Evolutionary conservation across 2,113 vertebrate genomes (phyloP).

Genomic region (Vombatus ursinus): DNA sequence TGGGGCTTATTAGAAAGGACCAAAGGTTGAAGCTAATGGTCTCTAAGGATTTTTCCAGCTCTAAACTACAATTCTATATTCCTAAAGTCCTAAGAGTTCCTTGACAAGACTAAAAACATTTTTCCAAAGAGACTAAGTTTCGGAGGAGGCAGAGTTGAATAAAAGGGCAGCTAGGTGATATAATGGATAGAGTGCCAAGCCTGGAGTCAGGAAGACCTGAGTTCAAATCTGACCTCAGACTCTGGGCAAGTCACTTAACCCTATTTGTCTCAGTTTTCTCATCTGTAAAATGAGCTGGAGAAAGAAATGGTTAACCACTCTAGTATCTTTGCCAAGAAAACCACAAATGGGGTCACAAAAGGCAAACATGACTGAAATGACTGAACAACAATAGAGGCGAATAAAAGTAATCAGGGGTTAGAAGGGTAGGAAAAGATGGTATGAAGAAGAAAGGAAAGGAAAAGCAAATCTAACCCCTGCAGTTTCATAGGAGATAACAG

Average conservation of each 20-base stretch:
- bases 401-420: background rate
- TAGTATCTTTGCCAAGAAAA: background rate
- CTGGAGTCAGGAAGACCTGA: background rate
- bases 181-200: background rate
- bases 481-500: background rate
- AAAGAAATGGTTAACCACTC: background rate
- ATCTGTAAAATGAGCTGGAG: background rate
- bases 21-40: background rate
- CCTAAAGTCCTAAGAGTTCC: background rate
- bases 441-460: background rate
- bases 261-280: background rate
- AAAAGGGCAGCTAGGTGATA: background rate
- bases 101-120: background rate
- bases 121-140: background rate
- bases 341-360: background rate
- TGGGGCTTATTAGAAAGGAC: background rate
- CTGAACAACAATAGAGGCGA: background rate
- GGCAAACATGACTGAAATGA: background rate
- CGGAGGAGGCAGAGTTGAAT: background rate
- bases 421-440: background rate
- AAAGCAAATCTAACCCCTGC: background rate
- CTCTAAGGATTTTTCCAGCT: background rate
- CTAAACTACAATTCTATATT: background rate
- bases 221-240: background rate
- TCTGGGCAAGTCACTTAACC: background rate